Base-by-base conservation (phyloP, 2,888 invertebrate species). In the Noctua pronuba region DNA sequence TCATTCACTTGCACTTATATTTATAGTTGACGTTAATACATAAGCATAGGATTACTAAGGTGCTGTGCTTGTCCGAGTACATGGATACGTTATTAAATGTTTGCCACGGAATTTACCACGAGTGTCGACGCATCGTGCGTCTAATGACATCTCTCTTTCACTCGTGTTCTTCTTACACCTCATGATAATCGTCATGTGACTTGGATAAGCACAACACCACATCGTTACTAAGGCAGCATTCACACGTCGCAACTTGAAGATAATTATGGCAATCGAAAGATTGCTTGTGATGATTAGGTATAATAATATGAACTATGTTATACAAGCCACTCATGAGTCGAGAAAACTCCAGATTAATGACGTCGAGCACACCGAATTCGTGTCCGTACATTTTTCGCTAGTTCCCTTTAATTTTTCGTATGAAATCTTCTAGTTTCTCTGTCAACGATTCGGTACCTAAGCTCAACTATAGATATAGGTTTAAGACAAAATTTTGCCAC, bases 391-490 rank as follows among this genome's bases (percentile, higher is more conserved):
- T 55, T 65, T 18, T 64, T 75, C 60, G 72, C 60, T 79, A 79
- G 71, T 35, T 31, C 21, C 58, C 67, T 46, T 75, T 71, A 28
- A 46, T 62, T 73, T 38, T 73, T 55, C 2, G 11, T 70, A n/a
- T 55, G 16, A 44, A 21, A n/a, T 52, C 10, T 70, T 69, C 41
- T 68, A 77, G 46, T 73, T 80, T 64, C 16, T 38, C 44, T 69
- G 60, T 71, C 60, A 76, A 74, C 60, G 55, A 38, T 82, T 73
- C 52, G 28, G 58, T 62, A 74, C 55, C 18, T 68, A 76, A 77
- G 67, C 72, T 79, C 86, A 86, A 85, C 86, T 88, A 88, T 88
- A 82, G 73, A 83, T 88, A 88, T 88, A 88, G 49, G 85, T 82
- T 35, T 65, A 75, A 87, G 77, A 69, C 46, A 58, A 83, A 13